Conservation (phyloP, 2,888 invertebrate genomes). For the Kuschelorhynchus macadamiae region DNA sequence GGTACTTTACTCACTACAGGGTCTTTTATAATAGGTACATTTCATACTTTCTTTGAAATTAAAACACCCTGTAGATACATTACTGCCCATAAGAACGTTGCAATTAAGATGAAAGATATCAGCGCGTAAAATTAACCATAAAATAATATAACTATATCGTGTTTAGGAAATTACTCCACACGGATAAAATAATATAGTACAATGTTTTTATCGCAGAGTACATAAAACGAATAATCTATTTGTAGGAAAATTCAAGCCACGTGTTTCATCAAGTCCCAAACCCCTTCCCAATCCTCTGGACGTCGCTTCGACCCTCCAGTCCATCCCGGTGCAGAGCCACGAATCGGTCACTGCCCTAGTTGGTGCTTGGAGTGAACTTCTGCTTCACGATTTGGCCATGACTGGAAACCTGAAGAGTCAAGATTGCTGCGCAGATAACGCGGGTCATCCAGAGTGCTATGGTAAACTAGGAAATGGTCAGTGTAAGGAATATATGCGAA, state of each 20-base stretch:
- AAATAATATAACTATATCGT: too few relatives aligned
- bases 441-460: slow-evolving; percentile 73
- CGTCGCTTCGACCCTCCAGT: slow-evolving; percentile 74
- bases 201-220: too few relatives aligned
- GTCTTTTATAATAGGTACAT: too few relatives aligned
- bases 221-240: too few relatives aligned
- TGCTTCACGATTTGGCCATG: slow-evolving; percentile 80
- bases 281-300: slow-evolving; percentile 74
- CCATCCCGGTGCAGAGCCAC: slow-evolving; percentile 74
- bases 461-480: slow-evolving; percentile 66
- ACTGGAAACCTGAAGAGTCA: slow-evolving; percentile 75
- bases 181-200: too few relatives aligned
- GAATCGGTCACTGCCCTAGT: slow-evolving; percentile 84
- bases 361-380: slow-evolving; percentile 85
- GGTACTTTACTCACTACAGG: too few relatives aligned
- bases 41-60: too few relatives aligned
- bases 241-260: slow-evolving; percentile 69
- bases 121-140: too few relatives aligned
- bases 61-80: too few relatives aligned
- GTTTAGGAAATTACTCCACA: too few relatives aligned
- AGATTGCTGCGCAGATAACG: slow-evolving; percentile 67
- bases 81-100: too few relatives aligned
- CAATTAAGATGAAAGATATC: too few relatives aligned
- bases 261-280: slow-evolving; percentile 56
- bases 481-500: slow-evolving; percentile 79